These are phyloP conservation scores for Camponotus fellah DNA, from an alignment of 2,888 invertebrate genomes.

Conservation along the genomic window DNA sequence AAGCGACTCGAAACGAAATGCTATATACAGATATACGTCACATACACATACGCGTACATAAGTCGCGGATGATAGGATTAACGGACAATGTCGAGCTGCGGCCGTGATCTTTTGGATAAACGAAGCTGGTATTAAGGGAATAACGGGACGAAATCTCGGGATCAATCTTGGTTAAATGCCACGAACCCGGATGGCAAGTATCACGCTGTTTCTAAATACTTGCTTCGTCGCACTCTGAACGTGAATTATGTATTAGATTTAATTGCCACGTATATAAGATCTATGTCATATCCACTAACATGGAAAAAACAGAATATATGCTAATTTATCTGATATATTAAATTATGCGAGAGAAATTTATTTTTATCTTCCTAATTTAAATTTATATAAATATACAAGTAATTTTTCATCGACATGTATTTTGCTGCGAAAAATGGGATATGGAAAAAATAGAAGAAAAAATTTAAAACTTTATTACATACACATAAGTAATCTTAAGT, in stretches of 20 bases:
- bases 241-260: conserved; percentile 28
- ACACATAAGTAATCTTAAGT: background rate
- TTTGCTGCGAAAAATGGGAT: background rate
- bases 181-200: conserved; percentile 7
- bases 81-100: conserved; percentile 13
- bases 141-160: conserved; percentile 26
- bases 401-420: background rate
- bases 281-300: background rate
- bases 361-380: background rate
- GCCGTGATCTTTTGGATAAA: conserved; percentile 11
- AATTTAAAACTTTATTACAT: background rate
- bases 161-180: conserved; percentile 49
- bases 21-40: background rate
- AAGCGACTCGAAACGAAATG: background rate
- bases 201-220: conserved; percentile 32
- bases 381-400: no score
- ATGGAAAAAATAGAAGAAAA: background rate
- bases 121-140: conserved; percentile 15
- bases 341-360: conserved; percentile 9
- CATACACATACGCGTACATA: background rate
- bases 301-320: background rate
- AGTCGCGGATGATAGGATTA: conserved; percentile 27
- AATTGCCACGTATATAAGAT: conserved; percentile 10
- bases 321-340: background rate
- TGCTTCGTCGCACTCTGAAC: conserved; percentile 5